These are phyloP conservation scores for Xerus inauris DNA, from an alignment of 2,113 vertebrate species.

Conservation along the genomic window DNA sequence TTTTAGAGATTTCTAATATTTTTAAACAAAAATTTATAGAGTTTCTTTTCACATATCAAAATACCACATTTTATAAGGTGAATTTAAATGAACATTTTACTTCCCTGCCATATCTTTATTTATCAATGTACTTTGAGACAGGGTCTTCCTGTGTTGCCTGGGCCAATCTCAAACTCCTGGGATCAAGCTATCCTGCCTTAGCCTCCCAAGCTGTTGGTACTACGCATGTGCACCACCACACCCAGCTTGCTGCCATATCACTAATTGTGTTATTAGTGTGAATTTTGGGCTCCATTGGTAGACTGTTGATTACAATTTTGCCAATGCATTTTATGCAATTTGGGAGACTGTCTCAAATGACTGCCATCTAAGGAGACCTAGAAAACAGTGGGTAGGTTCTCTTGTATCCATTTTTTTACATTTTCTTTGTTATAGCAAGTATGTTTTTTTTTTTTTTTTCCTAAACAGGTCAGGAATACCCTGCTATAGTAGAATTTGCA, in stretches of 20 bases:
- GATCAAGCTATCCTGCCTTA: neutral
- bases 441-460: constrained; percentile 38
- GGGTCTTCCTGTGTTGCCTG: neutral
- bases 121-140: neutral
- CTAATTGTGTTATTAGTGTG: constrained; percentile 17
- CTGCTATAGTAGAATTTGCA: constrained; percentile 98
- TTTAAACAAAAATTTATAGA: constrained; percentile 22
- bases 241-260: neutral
- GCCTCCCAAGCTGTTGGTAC: neutral
- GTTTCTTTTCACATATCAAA: neutral
- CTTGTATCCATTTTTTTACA: constrained; percentile 50
- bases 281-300: neutral
- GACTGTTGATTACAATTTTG: constrained; percentile 41
- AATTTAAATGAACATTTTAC: constrained; percentile 52
- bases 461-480: constrained; percentile 95
- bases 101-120: neutral
- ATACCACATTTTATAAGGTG: constrained; percentile 38
- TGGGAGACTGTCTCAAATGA: constrained; percentile 44
- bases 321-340: neutral
- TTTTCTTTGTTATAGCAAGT: constrained; percentile 63
- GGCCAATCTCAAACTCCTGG: neutral
- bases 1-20: constrained; percentile 39
- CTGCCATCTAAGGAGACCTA: constrained; percentile 1
- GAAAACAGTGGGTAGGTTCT: constrained; percentile 18
- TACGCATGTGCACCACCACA: neutral